A percentile compares a stretch with the other conserved stretches of the same genome.
Evolutionary conservation across 23 tunicate species (phyloP).

Genomic region (Aplidium turbinatum): DNA sequence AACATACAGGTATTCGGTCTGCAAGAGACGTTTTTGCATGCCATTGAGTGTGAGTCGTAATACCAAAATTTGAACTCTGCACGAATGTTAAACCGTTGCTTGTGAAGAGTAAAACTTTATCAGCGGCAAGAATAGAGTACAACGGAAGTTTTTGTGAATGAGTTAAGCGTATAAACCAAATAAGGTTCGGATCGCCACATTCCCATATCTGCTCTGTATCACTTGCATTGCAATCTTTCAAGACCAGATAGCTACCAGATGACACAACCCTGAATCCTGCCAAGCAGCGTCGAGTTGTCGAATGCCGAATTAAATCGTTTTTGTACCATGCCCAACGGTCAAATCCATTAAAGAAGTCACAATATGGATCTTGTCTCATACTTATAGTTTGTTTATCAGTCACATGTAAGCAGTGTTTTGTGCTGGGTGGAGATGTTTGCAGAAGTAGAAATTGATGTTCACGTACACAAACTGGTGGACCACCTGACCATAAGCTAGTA

Average conservation of each 20-base stretch:
- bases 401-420: conserved; percentile 28
- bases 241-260: conserved; percentile 11
- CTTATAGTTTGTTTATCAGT: neutral
- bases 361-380: neutral
- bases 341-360: conserved; percentile 2
- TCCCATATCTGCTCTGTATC: conserved; percentile 57
- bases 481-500: conserved; percentile 48
- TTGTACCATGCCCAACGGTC: conserved; percentile 65
- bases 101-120: conserved; percentile 26
- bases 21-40: conserved; percentile 32
- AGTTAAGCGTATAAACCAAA: conserved; percentile 44
- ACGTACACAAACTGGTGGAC: conserved; percentile 20
- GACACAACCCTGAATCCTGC: neutral
- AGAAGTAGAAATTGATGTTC: conserved; percentile 48
- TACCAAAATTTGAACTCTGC: neutral
- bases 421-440: conserved; percentile 56
- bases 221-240: conserved; percentile 36
- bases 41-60: conserved; percentile 43
- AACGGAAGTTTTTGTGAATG: conserved; percentile 31
- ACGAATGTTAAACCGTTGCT: conserved; percentile 28
- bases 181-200: conserved; percentile 25
- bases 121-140: conserved; percentile 26
- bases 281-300: conserved; percentile 33
- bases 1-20: conserved; percentile 31
- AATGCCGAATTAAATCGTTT: conserved; percentile 20